Conservation (phyloP, 2,888 invertebrate genomes). For the Drosophila eohydei region DNA sequence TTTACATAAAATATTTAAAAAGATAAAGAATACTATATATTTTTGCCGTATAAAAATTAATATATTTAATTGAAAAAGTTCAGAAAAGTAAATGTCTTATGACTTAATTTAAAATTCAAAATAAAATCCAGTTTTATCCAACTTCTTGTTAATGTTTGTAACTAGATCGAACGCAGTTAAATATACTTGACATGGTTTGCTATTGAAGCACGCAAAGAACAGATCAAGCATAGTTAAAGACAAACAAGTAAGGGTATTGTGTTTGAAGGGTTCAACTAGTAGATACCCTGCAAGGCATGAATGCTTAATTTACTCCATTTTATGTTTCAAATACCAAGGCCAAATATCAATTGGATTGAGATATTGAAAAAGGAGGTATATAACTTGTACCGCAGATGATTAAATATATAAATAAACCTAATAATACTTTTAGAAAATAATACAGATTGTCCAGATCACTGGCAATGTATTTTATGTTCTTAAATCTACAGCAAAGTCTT, state of each 20-base stretch:
- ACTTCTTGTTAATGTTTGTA: not conserved
- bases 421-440: too few species aligned
- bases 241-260: not conserved
- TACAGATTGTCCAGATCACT: too few species aligned
- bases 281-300: slow-evolving; percentile 14
- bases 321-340: slow-evolving; percentile 7
- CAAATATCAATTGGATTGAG: too few species aligned
- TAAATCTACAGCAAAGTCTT: too few species aligned
- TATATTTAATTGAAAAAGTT: not conserved
- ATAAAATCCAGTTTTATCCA: not conserved
- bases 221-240: slow-evolving; percentile 2
- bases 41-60: too few species aligned
- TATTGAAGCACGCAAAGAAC: not conserved
- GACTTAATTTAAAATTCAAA: not conserved
- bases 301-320: not conserved
- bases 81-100: not conserved
- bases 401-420: too few species aligned
- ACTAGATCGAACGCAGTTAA: not conserved
- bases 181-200: not conserved
- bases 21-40: too few species aligned
- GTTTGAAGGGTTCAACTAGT: not conserved
- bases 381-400: too few species aligned
- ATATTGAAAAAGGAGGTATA: slow-evolving; percentile 7
- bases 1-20: too few species aligned
- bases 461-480: too few species aligned